phyloP scores from a whole-genome alignment of 2,797 vertebrate species.

The Vultur gryphus region DNA sequence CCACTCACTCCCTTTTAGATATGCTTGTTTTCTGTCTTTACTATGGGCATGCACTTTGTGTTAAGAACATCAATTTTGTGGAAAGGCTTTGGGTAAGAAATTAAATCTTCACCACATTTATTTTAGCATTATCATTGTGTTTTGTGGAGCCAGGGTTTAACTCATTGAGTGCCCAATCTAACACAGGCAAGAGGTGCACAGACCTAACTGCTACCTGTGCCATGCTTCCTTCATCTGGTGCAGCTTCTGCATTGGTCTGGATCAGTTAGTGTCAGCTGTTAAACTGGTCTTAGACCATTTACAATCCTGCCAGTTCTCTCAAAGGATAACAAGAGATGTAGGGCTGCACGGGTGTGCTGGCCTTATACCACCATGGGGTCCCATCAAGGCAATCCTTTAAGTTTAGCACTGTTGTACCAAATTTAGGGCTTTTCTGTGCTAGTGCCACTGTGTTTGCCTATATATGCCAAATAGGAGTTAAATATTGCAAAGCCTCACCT shows the following conservation, averaged over 20 bases:
- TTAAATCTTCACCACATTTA: rapidly evolving
- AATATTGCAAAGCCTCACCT: background rate
- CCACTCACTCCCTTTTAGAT: conserved; percentile 22
- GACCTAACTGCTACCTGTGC: background rate
- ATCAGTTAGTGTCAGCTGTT: background rate
- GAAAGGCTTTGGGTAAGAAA: background rate
- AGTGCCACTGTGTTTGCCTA: background rate
- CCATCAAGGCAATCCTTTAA: background rate
- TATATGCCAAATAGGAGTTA: no score
- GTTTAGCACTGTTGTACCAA: background rate
- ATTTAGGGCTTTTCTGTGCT: background rate
- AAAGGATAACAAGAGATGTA: background rate
- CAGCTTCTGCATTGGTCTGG: background rate
- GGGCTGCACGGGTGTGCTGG: rapidly evolving
- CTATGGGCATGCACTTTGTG: background rate
- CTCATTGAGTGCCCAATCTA: rapidly evolving
- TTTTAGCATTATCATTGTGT: background rate
- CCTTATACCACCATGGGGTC: background rate
- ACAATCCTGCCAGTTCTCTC: background rate
- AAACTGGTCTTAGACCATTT: background rate
- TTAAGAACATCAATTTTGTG: background rate
- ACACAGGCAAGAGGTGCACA: background rate
- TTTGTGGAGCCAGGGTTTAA: background rate
- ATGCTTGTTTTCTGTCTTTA: background rate
- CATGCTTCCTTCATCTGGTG: background rate